These are phyloP conservation scores for Dicaeum eximium DNA, from an alignment of 2,113 vertebrate genomes.

Conservation along the genomic window DNA sequence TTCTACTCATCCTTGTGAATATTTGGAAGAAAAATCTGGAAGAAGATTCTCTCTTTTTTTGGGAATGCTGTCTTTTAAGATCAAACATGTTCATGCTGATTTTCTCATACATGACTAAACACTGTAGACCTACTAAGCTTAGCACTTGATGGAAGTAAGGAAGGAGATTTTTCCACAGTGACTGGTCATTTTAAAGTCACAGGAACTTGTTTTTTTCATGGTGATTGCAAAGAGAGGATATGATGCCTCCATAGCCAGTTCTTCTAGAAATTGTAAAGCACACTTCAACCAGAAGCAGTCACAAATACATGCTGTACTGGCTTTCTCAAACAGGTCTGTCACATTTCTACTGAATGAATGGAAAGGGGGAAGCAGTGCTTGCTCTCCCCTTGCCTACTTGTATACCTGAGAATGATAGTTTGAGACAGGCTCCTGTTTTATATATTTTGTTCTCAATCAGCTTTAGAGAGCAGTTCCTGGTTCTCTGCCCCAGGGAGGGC, in stretches of 20 bases:
- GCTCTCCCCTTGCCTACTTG: not conserved
- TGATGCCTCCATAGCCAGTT: not conserved
- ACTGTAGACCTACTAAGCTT: not conserved
- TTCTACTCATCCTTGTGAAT: not conserved
- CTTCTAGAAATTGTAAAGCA: not conserved
- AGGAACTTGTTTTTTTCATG: not conserved
- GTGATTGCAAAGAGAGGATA: not conserved
- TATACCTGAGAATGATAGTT: not conserved
- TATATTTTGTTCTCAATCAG: not conserved
- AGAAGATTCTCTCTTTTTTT: not conserved
- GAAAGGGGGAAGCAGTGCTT: not conserved
- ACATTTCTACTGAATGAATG: not conserved
- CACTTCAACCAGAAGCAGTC: not conserved
- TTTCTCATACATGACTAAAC: not conserved
- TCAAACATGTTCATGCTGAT: not conserved
- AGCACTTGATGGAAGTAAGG: not conserved
- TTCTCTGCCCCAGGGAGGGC: not conserved
- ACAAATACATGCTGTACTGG: not conserved
- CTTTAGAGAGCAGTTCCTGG: not conserved
- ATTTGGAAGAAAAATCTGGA: not conserved
- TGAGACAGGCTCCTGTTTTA: not conserved
- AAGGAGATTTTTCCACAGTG: not conserved
- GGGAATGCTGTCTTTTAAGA: not conserved
- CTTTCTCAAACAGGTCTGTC: not conserved
- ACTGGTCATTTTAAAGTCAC: not conserved